Evolutionary conservation across 2,113 vertebrate species (phyloP).

Genomic region (Oncorhynchus tshawytscha): DNA sequence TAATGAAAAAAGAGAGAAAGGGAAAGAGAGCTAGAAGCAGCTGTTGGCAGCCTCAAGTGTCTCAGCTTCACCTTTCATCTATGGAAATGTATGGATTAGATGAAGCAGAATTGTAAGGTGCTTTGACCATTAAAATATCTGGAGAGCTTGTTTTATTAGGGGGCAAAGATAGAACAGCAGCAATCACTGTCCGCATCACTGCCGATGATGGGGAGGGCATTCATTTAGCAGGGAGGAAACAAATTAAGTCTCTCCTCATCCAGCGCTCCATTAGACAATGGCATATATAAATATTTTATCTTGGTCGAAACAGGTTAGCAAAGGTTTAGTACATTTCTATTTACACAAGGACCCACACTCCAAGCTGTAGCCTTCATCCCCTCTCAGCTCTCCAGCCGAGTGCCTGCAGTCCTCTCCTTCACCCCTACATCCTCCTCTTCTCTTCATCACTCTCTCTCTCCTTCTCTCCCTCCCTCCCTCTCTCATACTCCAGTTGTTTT

Average conservation of each 20-base stretch:
- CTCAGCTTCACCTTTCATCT: conserved; percentile 72
- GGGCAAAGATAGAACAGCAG: conserved; percentile 48
- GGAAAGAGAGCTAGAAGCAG: conserved; percentile 20
- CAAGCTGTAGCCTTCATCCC: conserved; percentile 53
- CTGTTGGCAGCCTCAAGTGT: conserved; percentile 48
- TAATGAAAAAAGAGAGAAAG: conserved; percentile 13
- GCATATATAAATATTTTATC: conserved; percentile 85
- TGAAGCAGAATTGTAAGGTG: conserved; percentile 75
- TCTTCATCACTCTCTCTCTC: conserved; percentile 10
- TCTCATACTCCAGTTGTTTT: conserved; percentile 31
- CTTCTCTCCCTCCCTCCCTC: conserved; percentile 11
- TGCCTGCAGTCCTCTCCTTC: conserved; percentile 60
- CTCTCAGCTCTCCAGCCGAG: conserved; percentile 58
- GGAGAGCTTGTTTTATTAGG: conserved; percentile 61
- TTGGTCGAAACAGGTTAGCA: conserved; percentile 73
- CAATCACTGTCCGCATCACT: conserved; percentile 66
- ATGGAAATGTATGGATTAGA: conserved; percentile 72
- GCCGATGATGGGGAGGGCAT: conserved; percentile 74
- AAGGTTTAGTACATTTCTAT: conserved; percentile 79
- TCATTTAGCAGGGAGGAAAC: conserved; percentile 76
- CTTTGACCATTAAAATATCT: conserved; percentile 72
- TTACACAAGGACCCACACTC: conserved; percentile 71
- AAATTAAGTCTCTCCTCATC: conserved; percentile 71
- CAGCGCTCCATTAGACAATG: conserved; percentile 69
- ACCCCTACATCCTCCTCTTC: conserved; percentile 48